Conservation (phyloP, 2,797 vertebrate genomes). For the Falco concolor region DNA sequence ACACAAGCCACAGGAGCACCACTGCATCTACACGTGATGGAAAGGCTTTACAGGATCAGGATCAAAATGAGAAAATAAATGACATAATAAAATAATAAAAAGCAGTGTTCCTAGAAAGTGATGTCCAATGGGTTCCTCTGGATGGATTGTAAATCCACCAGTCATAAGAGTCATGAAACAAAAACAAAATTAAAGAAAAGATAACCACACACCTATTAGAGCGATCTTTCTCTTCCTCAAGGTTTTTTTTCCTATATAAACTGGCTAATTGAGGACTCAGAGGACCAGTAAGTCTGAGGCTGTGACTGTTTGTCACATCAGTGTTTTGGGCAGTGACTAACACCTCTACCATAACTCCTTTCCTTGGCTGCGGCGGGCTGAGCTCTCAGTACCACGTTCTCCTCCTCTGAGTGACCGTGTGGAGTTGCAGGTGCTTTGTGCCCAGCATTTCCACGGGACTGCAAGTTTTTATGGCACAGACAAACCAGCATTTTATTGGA, state of each 20-base stretch:
- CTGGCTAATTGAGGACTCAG: not conserved
- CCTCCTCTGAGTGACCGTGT: not conserved
- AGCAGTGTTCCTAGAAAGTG: not conserved
- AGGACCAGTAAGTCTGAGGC: not conserved
- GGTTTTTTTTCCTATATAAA: not conserved
- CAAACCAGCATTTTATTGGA: not conserved
- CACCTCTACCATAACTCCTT: not conserved
- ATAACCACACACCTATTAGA: not conserved
- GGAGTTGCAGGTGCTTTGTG: not conserved
- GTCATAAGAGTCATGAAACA: not conserved
- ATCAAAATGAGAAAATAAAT: not conserved
- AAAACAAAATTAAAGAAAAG: not conserved
- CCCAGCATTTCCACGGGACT: fast-evolving
- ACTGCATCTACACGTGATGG: not conserved
- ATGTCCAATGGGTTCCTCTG: not conserved
- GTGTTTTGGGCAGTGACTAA: not conserved
- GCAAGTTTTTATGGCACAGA: not conserved
- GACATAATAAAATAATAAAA: not conserved
- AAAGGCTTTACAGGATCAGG: not conserved
- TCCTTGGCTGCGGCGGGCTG: not conserved
- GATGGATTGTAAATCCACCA: not conserved
- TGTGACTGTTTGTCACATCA: not conserved
- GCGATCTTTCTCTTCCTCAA: not conserved
- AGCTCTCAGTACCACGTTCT: not conserved
- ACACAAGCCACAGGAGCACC: not conserved